Evolutionary conservation across 2,797 vertebrate genomes (phyloP).

Genomic region (Alauda arvensis): DNA sequence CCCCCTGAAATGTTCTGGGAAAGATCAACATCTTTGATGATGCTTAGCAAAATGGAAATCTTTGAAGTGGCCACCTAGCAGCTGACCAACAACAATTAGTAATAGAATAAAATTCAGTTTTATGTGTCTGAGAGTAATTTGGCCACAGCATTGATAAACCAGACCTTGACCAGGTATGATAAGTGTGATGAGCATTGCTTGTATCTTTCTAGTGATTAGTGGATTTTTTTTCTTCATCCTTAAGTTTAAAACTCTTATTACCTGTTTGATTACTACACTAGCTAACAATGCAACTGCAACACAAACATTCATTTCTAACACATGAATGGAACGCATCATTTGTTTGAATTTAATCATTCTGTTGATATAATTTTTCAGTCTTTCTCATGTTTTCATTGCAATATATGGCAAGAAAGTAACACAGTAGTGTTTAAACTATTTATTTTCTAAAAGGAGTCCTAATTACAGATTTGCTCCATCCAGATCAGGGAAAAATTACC

Average conservation of each 20-base stretch:
- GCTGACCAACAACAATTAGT: neutral
- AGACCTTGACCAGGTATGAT: neutral
- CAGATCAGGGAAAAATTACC: neutral
- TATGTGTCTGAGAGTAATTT: neutral
- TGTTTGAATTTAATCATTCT: neutral
- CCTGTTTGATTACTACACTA: neutral
- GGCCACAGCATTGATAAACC: neutral
- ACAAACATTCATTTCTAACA: neutral
- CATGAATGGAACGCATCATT: fast-evolving
- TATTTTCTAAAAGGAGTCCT: neutral
- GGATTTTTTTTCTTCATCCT: neutral
- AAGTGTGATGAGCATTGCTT: neutral
- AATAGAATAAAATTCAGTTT: neutral
- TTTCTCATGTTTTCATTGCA: neutral
- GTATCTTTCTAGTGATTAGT: neutral
- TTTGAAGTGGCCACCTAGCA: neutral
- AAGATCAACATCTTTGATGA: neutral
- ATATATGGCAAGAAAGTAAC: neutral
- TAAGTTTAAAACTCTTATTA: neutral
- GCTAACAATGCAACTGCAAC: neutral
- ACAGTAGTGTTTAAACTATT: neutral
- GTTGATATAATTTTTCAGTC: neutral
- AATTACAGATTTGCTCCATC: neutral
- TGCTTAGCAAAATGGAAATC: neutral
- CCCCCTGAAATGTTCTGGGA: neutral